A percentile compares a stretch with the other conserved stretches of the same genome.
Evolutionary conservation across 2,113 vertebrate species (phyloP).

Genomic region (Narcine bancroftii): DNA sequence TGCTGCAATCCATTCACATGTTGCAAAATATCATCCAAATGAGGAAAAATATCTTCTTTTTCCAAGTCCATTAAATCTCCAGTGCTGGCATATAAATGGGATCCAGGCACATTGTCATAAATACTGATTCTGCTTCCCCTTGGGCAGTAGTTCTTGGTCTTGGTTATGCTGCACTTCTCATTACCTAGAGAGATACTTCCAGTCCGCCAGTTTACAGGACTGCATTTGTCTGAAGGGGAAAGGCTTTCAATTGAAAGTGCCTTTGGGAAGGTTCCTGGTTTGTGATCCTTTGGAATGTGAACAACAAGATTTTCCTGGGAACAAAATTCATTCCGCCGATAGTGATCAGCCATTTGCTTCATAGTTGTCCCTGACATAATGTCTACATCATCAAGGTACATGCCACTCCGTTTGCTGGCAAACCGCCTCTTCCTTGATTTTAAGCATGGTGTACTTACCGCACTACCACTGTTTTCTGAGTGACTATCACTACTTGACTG

Average conservation of each 20-base stretch:
- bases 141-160: constrained; percentile 58
- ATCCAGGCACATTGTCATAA: constrained; percentile 85
- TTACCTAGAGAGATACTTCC: constrained; percentile 63
- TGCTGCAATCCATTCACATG: constrained; percentile 83
- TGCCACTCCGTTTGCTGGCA: constrained; percentile 74
- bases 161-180: constrained; percentile 53
- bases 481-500: constrained; percentile 68
- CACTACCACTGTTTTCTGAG: constrained; percentile 62
- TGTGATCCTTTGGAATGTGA: constrained; percentile 91
- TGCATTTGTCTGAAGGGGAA: constrained; percentile 57
- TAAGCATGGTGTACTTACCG: constrained; percentile 64
- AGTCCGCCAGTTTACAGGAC: constrained; percentile 67
- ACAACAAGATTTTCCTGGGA: constrained; percentile 88
- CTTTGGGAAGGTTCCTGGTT: constrained; percentile 94
- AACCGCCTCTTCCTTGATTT: constrained; percentile 71
- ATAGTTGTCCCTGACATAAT: constrained; percentile 59
- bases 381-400: constrained; percentile 84
- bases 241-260: constrained; percentile 94
- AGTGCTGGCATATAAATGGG: constrained; percentile 88
- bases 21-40: constrained; percentile 84
- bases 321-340: constrained; percentile 70
- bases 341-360: constrained; percentile 60
- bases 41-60: constrained; percentile 80
- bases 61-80: constrained; percentile 88
- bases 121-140: constrained; percentile 62